phyloP scores from a whole-genome alignment of 2,113 vertebrate species.

The Colinus virginianus region DNA sequence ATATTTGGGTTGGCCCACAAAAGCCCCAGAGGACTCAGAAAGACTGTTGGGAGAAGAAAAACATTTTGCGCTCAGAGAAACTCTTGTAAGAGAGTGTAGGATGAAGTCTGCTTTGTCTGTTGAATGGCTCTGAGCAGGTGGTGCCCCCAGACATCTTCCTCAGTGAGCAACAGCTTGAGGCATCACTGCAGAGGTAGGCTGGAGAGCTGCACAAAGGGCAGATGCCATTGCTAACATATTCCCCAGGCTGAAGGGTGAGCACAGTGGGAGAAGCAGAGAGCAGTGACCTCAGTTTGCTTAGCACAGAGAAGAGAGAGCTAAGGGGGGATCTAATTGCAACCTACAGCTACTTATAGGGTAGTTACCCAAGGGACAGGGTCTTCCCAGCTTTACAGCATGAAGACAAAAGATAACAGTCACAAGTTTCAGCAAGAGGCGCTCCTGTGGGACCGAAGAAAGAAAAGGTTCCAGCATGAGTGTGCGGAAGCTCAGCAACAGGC shows the following conservation, averaged over 20 bases:
- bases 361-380: neutral
- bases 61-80: neutral
- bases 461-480: fast-evolving
- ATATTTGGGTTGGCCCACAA: neutral
- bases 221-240: neutral
- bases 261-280: neutral
- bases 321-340: neutral
- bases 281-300: neutral
- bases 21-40: neutral
- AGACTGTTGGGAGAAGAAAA: neutral
- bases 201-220: neutral
- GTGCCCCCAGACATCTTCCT: neutral
- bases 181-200: neutral
- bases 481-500: neutral
- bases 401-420: neutral
- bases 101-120: neutral
- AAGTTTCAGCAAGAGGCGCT: neutral
- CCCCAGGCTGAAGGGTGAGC: neutral
- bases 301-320: neutral
- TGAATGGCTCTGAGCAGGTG: neutral
- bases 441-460: neutral
- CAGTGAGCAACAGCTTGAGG: neutral
- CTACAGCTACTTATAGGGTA: neutral
- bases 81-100: neutral
- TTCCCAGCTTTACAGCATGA: fast-evolving